Evolutionary conservation across 1,140 invertebrate species (phyloP), one percentile per base, ranked within the genome.

Genomic region (Piezodorus guildinii): DNA sequence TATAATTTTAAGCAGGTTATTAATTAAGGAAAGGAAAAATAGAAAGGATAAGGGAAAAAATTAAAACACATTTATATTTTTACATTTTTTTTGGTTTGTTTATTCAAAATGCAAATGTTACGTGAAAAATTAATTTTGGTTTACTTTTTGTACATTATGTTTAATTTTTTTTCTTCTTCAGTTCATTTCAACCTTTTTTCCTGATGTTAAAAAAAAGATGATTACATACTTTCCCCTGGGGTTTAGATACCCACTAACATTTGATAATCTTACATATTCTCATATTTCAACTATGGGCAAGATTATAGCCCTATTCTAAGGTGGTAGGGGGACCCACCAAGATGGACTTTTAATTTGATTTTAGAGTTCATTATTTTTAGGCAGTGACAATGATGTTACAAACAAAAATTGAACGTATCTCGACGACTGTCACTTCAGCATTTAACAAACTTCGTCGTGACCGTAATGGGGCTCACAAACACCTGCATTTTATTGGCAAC

Each of bases 51-150:
- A 9, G 52, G 52, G 12, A 62, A 62, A 3, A n/a, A 63, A 63
- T 54, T 54, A 54, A 54, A 63, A 63, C 62, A 63, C 46, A 34
- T 23, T 56, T 25, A 56, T 23, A 34, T 49, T 45, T 44, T 34
- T 63, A 54, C 62, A 51, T 63, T 66, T 66, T 68, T 68, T 68
- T 68, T 68, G 62, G 67, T 64, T 68, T 68, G 67, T 68, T 68
- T 68, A 68, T 68, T 68, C 62, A 68, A 68, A 68, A 68, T 68
- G 67, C 67, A 68, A 66, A 68, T 68, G 67, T 68, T 68, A 65
- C 66, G 67, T 68, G 67, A 66, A 68, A 67, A 68, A 66, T 68
- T 68, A 58, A 63, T 68, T 64, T 64, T 63, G 60, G 62, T 61
- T 64, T 62, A 66, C 27, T 63, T 63, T 63, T 63, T 63, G 62